phyloP scores from a whole-genome alignment of 2,113 vertebrate genomes.

The Chrysochloris asiatica region DNA sequence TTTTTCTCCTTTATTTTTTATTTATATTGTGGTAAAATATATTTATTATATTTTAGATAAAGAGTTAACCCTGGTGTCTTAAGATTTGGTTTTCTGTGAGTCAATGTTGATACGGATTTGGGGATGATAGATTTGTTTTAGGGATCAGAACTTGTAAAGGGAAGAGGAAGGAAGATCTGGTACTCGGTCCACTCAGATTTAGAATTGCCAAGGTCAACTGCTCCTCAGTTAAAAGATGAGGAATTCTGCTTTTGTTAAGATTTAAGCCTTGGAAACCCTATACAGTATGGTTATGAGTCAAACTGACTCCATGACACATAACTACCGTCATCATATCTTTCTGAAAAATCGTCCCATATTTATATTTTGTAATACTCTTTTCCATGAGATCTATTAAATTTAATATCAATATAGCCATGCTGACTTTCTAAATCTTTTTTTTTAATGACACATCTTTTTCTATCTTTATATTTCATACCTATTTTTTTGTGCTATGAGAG shows the following conservation, averaged over 20 bases:
- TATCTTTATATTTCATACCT: not conserved
- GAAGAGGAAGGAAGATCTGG: not conserved
- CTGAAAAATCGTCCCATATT: not conserved
- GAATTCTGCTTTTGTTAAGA: no score
- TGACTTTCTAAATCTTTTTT: not conserved
- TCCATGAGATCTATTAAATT: not conserved
- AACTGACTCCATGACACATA: no score
- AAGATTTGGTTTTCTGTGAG: not conserved
- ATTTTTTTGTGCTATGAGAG: not conserved
- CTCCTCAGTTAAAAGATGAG: no score
- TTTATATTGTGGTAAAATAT: not conserved
- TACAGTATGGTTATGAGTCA: no score
- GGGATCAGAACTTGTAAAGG: not conserved
- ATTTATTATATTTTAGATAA: not conserved
- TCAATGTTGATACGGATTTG: not conserved
- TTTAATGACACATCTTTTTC: not conserved
- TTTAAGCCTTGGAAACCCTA: no score
- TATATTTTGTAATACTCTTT: slow-evolving; percentile 34
- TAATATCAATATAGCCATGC: not conserved
- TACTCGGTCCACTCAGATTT: not conserved
- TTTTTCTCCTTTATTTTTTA: not conserved
- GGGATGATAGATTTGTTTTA: not conserved
- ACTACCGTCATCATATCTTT: no score
- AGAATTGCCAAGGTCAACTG: no score
- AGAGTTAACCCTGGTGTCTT: not conserved